These are phyloP conservation scores for Xylophagus ater DNA, from an alignment of 2,888 invertebrate species.

Conservation along the genomic window DNA sequence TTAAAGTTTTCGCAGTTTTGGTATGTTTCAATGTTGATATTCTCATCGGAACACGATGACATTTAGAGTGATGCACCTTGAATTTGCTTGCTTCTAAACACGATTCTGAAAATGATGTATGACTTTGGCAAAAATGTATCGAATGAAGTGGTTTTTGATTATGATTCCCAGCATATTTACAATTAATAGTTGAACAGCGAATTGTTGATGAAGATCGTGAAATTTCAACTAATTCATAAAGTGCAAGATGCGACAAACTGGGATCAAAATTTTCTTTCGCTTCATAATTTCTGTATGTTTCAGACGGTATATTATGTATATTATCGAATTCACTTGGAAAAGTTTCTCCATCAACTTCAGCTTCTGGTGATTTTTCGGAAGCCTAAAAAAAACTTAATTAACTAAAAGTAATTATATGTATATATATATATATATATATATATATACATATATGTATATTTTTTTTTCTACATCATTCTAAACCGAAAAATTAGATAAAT, in stretches of 20 bases:
- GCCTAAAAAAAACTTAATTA: constrained; percentile 22
- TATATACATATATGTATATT: neutral
- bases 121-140: constrained; percentile 28
- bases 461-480: neutral
- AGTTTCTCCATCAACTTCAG: constrained; percentile 31
- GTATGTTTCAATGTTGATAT: constrained; percentile 63
- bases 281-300: constrained; percentile 7
- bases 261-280: neutral
- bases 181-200: constrained; percentile 29
- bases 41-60: constrained; percentile 28
- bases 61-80: constrained; percentile 10
- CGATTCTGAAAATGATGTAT: constrained; percentile 27
- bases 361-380: constrained; percentile 32
- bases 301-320: constrained; percentile 7
- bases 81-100: constrained; percentile 20
- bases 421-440: neutral
- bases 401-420: neutral
- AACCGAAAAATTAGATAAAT: neutral
- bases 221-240: constrained; percentile 33
- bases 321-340: constrained; percentile 27
- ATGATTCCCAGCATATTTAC: constrained; percentile 18
- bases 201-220: constrained; percentile 29
- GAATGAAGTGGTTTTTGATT: constrained; percentile 21
- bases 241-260: constrained; percentile 4
- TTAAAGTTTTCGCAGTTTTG: constrained; percentile 78